Percentiles rank a stretch among this genome's conserved stretches.
These are phyloP conservation scores for Takifugu bimaculatus DNA, from an alignment of 2,113 vertebrate species.

Conservation along the genomic window DNA sequence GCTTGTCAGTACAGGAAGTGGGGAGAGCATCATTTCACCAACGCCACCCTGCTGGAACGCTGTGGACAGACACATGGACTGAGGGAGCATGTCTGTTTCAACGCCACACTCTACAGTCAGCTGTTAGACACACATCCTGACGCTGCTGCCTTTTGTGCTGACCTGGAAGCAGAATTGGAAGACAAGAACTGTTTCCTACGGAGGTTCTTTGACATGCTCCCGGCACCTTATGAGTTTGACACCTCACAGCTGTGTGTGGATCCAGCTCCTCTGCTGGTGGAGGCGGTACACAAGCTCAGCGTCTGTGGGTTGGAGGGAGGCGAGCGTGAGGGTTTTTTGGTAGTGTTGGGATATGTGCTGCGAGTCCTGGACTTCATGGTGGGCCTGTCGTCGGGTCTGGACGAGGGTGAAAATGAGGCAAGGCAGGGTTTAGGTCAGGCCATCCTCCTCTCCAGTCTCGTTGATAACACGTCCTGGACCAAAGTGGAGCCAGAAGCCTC, in stretches of 20 bases:
- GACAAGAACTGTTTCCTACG: slow-evolving; percentile 79
- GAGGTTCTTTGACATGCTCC: slow-evolving; percentile 79
- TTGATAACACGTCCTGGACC: slow-evolving; percentile 84
- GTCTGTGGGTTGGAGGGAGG: slow-evolving; percentile 74
- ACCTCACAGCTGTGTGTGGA: slow-evolving; percentile 78
- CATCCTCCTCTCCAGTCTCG: slow-evolving; percentile 86
- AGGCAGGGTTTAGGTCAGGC: slow-evolving; percentile 80
- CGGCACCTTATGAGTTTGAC: slow-evolving; percentile 74
- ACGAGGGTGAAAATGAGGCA: slow-evolving; percentile 77
- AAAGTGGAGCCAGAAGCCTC: slow-evolving; percentile 75
- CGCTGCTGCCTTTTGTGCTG: slow-evolving; percentile 68
- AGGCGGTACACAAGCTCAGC: slow-evolving; percentile 75
- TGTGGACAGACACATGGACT: slow-evolving; percentile 66
- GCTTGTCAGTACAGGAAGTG: slow-evolving; percentile 69
- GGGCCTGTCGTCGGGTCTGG: slow-evolving; percentile 72
- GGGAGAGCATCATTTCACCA: slow-evolving; percentile 56
- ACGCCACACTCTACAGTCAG: slow-evolving; percentile 68
- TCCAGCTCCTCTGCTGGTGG: slow-evolving; percentile 73
- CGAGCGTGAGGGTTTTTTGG: slow-evolving; percentile 71
- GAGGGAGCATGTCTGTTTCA: slow-evolving; percentile 78
- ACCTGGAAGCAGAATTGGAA: slow-evolving; percentile 49
- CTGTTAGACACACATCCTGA: slow-evolving; percentile 63
- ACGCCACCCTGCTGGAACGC: slow-evolving; percentile 61
- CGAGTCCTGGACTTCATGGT: slow-evolving; percentile 80
- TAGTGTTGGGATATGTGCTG: slow-evolving; percentile 77